phyloP scores from a whole-genome alignment of 2,888 invertebrate genomes.

The Drosophila fungiperda region DNA sequence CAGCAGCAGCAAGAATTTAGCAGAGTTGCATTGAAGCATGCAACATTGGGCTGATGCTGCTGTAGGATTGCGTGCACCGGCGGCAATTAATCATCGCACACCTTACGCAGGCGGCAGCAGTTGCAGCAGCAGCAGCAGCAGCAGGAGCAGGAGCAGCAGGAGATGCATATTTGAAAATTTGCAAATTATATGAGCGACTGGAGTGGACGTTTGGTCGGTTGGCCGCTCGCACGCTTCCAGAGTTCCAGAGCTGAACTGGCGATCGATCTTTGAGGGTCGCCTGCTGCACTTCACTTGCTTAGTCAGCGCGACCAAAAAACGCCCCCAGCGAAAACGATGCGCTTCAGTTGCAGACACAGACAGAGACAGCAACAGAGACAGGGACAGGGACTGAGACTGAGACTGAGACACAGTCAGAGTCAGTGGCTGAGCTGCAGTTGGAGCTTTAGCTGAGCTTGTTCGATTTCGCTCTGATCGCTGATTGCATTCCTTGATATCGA shows the following conservation, averaged over 20 bases:
- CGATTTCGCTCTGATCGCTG: slow-evolving; percentile 73
- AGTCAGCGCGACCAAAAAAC: slow-evolving; percentile 73
- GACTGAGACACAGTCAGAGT: slow-evolving; percentile 9
- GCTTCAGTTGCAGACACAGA: slow-evolving; percentile 5
- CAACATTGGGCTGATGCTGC: slow-evolving; percentile 30
- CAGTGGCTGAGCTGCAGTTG: slow-evolving; percentile 19
- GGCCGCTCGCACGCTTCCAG: slow-evolving; percentile 3
- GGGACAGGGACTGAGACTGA: slow-evolving; percentile 5
- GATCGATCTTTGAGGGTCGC: slow-evolving; percentile 71
- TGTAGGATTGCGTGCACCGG: slow-evolving; percentile 69
- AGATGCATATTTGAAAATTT: slow-evolving; percentile 79
- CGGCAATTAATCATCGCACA: slow-evolving; percentile 78
- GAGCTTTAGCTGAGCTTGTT: slow-evolving; percentile 56
- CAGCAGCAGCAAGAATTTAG: slow-evolving; percentile 24
- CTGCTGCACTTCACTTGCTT: slow-evolving; percentile 65
- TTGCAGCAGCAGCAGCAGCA: slow-evolving; percentile 46
- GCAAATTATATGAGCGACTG: slow-evolving; percentile 65
- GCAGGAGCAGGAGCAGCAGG: slow-evolving; percentile 59
- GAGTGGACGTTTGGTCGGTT: slow-evolving; percentile 2
- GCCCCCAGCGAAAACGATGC: slow-evolving; percentile 60
- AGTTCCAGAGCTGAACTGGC: slow-evolving; percentile 34
- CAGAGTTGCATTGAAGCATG: slow-evolving; percentile 47
- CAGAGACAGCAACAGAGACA: not conserved
- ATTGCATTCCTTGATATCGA: slow-evolving; percentile 76
- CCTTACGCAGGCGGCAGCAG: slow-evolving; percentile 63